Evolutionary conservation across 2,113 vertebrate genomes (phyloP).

Genomic region (Xerus inauris): DNA sequence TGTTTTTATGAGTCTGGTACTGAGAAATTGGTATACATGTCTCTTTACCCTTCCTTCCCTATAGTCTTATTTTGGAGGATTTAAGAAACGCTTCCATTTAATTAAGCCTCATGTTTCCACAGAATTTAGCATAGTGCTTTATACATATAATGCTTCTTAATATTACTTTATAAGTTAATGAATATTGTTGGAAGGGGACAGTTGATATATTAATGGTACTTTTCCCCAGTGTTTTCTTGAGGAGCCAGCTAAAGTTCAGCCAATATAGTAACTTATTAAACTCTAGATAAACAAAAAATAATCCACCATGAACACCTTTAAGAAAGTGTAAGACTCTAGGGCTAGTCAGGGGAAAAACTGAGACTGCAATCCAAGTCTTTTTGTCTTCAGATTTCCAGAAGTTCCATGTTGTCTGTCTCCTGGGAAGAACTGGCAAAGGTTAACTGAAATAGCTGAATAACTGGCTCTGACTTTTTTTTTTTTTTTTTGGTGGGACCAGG

Average conservation of each 20-base stretch:
- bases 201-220: background rate
- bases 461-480: background rate
- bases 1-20: background rate
- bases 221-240: conserved; percentile 29
- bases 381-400: background rate
- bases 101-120: background rate
- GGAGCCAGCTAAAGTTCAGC: background rate
- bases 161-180: background rate
- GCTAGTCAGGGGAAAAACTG: background rate
- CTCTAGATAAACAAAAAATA: background rate
- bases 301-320: background rate
- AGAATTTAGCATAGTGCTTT: background rate
- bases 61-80: background rate
- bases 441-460: background rate
- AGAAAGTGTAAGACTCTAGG: background rate
- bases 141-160: background rate
- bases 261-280: background rate
- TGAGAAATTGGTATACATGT: background rate
- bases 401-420: background rate
- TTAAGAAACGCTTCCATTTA: conserved; percentile 21
- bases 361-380: background rate
- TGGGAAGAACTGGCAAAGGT: background rate
- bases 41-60: background rate
- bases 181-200: conserved; percentile 1
- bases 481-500: no score